Percentiles rank a stretch among this genome's conserved stretches.
Evolutionary conservation across 2,797 vertebrate genomes (phyloP).

Genomic region (Phalanger gymnotis): DNA sequence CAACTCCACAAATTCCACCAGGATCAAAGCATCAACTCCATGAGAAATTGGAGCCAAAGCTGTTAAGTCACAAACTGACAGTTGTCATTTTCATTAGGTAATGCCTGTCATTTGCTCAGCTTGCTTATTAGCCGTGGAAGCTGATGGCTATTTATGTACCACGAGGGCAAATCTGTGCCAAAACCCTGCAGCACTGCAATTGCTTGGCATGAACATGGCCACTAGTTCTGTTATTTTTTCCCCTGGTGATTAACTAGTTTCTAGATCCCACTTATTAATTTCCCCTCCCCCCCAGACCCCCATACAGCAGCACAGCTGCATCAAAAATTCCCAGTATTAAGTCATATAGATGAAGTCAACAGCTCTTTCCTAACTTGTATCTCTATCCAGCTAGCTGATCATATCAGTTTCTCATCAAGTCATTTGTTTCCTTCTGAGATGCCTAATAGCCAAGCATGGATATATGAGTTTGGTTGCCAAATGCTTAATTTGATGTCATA

Average conservation of each 20-base stretch:
- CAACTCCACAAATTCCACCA: conserved; percentile 69
- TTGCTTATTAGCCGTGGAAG: conserved; percentile 75
- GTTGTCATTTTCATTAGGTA: conserved; percentile 77
- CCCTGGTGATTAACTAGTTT: conserved; percentile 54
- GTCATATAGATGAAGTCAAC: background rate
- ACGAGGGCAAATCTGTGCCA: conserved; percentile 69
- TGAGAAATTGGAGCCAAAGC: conserved; percentile 70
- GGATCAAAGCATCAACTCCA: conserved; percentile 70
- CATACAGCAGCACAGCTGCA: background rate
- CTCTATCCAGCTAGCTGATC: background rate
- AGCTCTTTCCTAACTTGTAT: background rate
- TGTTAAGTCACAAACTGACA: conserved; percentile 77
- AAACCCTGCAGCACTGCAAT: conserved; percentile 64
- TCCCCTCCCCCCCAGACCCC: conserved; percentile 6
- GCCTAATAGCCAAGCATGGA: background rate
- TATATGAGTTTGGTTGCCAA: background rate
- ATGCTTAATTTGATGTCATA: conserved; percentile 9
- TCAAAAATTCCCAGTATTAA: background rate
- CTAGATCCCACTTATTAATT: conserved; percentile 66
- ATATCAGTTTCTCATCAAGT: background rate
- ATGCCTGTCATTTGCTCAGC: conserved; percentile 65
- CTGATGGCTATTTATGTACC: conserved; percentile 64
- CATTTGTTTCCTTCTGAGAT: conserved; percentile 31
- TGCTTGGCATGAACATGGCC: conserved; percentile 57
- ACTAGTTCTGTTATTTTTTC: conserved; percentile 56